Evolutionary conservation across 2,888 invertebrate species (phyloP).

Genomic region (Xanthia icteritia): DNA sequence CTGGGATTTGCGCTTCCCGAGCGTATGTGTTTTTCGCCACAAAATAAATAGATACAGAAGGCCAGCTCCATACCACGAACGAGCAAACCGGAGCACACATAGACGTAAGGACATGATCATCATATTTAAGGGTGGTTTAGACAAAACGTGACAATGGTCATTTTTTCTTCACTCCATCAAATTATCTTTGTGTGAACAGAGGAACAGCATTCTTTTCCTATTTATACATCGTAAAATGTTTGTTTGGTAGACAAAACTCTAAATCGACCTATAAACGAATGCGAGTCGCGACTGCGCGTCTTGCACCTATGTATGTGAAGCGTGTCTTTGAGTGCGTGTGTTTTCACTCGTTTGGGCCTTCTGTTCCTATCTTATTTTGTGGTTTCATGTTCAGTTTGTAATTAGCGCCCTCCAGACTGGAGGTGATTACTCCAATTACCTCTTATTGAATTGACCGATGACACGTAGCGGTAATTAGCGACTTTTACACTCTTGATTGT

Average conservation of each 20-base stretch:
- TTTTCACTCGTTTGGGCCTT: not conserved
- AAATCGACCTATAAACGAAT: no score
- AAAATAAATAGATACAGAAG: not conserved
- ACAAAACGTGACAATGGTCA: not conserved
- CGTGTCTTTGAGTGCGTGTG: not conserved
- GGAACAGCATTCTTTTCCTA: not conserved
- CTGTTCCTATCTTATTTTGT: not conserved
- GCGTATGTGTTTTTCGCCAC: conserved; percentile 30
- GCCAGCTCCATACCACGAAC: not conserved
- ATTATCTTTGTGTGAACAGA: no score
- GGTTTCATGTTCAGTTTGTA: conserved; percentile 51
- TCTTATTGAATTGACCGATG: conserved; percentile 60
- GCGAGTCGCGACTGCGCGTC: no score
- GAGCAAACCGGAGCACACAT: not conserved
- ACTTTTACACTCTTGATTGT: conserved; percentile 30
- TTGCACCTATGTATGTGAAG: not conserved
- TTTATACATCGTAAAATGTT: not conserved
- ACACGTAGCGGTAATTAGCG: conserved; percentile 50
- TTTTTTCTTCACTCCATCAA: not conserved
- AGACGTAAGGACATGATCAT: not conserved
- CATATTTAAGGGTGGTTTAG: no score
- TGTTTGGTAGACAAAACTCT: not conserved
- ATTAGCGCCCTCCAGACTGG: conserved; percentile 49
- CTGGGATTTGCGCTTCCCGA: conserved; percentile 27
- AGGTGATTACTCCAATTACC: conserved; percentile 64